Conservation (phyloP, 2,113 vertebrate genomes). For the Hippolais icterina region DNA sequence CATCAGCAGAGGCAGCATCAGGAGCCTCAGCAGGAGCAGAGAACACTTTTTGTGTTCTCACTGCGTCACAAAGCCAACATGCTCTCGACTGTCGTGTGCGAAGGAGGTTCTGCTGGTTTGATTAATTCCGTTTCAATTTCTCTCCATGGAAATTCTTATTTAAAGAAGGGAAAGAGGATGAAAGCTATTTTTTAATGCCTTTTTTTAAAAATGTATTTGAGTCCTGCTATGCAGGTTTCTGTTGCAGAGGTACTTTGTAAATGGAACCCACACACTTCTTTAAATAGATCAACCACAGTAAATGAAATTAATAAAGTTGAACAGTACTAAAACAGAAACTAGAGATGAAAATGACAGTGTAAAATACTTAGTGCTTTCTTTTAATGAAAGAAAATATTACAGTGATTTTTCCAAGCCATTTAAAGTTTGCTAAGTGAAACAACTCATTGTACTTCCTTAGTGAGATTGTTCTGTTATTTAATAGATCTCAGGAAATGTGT, state of each 20-base stretch:
- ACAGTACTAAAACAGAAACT: background rate
- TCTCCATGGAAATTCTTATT: slow-evolving; percentile 27
- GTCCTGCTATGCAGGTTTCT: background rate
- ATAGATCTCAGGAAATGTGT: background rate
- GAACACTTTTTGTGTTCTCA: background rate
- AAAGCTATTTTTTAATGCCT: slow-evolving; percentile 5
- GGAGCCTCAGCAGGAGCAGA: slow-evolving; percentile 13
- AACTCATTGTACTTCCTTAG: background rate
- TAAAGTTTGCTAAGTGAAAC: background rate
- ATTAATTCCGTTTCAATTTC: slow-evolving; percentile 43
- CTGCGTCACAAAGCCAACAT: slow-evolving; percentile 6
- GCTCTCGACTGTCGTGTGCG: background rate
- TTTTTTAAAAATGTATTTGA: background rate
- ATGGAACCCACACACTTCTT: background rate
- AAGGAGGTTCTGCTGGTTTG: background rate
- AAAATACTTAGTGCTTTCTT: background rate
- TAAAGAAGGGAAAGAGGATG: background rate
- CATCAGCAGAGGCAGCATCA: slow-evolving; percentile 9
- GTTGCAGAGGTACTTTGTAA: background rate
- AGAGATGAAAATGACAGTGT: background rate
- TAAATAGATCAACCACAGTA: background rate
- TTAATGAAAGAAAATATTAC: background rate
- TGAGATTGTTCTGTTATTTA: background rate
- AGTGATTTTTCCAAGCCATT: background rate
- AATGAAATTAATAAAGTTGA: background rate